A percentile compares a stretch with the other conserved stretches of the same genome.
Conservation (phyloP, 2,888 invertebrate genomes). For the Psylliodes chrysocephalus region DNA sequence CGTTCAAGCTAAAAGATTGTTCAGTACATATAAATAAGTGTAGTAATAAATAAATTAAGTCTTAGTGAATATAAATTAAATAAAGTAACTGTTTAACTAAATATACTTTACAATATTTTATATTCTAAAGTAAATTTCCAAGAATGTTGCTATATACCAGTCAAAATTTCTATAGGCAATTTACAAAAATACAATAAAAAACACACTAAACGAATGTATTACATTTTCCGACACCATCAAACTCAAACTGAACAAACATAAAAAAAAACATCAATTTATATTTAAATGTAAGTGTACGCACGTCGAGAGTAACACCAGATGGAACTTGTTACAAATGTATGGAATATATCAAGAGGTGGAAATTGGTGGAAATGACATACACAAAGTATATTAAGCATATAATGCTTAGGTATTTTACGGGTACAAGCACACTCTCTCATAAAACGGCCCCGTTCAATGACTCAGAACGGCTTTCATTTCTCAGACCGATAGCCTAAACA, state of each 20-base stretch:
- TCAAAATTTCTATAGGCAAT: no score
- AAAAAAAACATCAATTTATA: constrained; percentile 2
- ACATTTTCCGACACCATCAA: neutral
- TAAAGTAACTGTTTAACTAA: no score
- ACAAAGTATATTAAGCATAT: constrained; percentile 16
- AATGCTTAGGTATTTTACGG: constrained; percentile 1
- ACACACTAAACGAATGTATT: neutral
- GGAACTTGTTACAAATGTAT: constrained; percentile 15
- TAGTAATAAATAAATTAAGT: no score
- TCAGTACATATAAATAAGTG: no score
- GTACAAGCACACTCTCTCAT: neutral
- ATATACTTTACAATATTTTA: no score
- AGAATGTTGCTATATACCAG: no score
- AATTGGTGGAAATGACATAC: neutral
- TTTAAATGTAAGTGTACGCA: constrained; percentile 6
- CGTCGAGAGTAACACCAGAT: neutral
- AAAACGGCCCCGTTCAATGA: neutral
- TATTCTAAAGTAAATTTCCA: no score
- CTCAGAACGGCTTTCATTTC: neutral
- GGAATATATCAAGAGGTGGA: constrained; percentile 8
- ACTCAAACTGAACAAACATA: neutral
- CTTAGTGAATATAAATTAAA: no score
- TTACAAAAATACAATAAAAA: no score
- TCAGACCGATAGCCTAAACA: neutral
- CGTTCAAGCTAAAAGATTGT: no score